Base-by-base conservation (phyloP, 2,888 invertebrate species). In the Apantesis nais region DNA sequence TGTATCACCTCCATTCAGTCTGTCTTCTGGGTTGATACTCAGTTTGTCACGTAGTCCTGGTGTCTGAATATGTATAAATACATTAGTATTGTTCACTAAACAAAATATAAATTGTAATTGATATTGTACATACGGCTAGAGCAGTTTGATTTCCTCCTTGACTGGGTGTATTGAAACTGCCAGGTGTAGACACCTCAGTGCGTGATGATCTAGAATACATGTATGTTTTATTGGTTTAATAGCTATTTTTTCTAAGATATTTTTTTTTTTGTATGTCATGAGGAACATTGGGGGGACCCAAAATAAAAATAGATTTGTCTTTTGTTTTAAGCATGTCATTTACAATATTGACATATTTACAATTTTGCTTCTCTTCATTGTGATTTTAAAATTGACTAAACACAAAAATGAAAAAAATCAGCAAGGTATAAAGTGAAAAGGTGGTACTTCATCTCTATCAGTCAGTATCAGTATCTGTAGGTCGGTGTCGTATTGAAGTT, bases 11-110 rank as follows among this genome's bases (percentile, higher is more conserved):
- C 96, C 96, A 61, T 96, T 96, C 73, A 98, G 83, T 70, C 96
- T 96, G 71, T 98, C 98, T 85, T 99, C 99, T 0, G 98, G 96
- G 90, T 99, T 99, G 79, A 99, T 99, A 88, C 97, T 99, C 66
- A 99, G 95, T 85, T 99, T 99, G 89, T 99, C 99, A 61, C 99
- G 96, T 5, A 98, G 97, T 0, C 98, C 98, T 0, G 97, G 96
- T 0, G 97, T 96, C 90, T 94, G 90, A 39, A 79, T 0, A 67
- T 0, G 62, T 48, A 48, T 65, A 41, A 12, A 29, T 25, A 63
- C 19, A 25, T 65, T 16, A 65, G n/a, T 48, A 65, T 22, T 19
- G 19, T n/a, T 55, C 12, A 25, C 3, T 55, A n/a, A 52, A 22
- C 22, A 34, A 34, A 65, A 52, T 48, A 48, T 48, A 8, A 1